phyloP scores from a whole-genome alignment of 1,140 invertebrate genomes.

The Bombus fervidus region DNA sequence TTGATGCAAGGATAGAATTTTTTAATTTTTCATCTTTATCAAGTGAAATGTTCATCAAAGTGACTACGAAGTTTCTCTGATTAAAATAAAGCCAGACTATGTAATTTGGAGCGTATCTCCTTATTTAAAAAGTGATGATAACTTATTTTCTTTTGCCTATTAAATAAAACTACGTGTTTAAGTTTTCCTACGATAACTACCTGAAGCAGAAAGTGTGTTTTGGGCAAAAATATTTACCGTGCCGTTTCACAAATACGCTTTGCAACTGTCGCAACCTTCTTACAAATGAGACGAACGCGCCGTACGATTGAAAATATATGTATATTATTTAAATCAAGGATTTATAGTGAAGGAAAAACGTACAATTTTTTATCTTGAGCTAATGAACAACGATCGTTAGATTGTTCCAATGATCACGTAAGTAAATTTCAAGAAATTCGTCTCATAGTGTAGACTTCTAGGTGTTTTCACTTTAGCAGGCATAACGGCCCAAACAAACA shows the following conservation, averaged over 20 bases:
- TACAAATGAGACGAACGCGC: not conserved
- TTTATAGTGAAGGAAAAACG: not conserved
- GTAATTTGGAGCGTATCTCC: too few species aligned
- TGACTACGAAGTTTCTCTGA: too few species aligned
- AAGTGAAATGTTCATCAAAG: too few species aligned
- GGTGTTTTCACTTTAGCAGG: slow-evolving; percentile 79
- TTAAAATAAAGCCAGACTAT: too few species aligned
- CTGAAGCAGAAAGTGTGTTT: not conserved
- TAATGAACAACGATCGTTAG: slow-evolving; percentile 13
- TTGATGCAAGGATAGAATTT: too few species aligned
- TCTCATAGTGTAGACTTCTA: slow-evolving; percentile 38
- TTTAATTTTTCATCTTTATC: too few species aligned
- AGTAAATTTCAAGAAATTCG: slow-evolving; percentile 32
- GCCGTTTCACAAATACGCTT: not conserved
- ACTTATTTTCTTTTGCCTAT: too few species aligned
- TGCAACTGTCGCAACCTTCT: not conserved
- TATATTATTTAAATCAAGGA: not conserved
- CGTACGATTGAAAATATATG: too few species aligned
- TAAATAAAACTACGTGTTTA: not conserved
- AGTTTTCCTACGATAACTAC: not conserved
- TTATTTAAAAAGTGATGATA: too few species aligned
- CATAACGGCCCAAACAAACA: slow-evolving; percentile 81
- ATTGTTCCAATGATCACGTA: not conserved
- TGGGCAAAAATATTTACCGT: not conserved
- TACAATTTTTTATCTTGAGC: not conserved